phyloP scores from a whole-genome alignment of 1,140 invertebrate species.

The Rhopalosiphum maidis region DNA sequence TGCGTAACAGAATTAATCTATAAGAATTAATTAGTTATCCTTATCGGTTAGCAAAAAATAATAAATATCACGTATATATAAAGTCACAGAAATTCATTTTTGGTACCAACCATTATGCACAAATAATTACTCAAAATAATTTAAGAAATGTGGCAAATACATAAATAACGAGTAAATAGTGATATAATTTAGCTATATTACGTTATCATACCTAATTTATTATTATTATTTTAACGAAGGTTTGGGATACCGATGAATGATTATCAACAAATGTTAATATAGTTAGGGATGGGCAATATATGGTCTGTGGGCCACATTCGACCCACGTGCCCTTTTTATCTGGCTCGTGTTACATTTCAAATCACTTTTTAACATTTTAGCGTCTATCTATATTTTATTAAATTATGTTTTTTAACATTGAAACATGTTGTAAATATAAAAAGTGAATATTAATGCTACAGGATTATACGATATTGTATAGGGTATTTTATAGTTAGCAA shows the following conservation, averaged over 20 bases:
- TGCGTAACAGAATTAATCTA: neutral
- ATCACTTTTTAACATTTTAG: too few relatives aligned
- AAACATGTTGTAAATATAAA: too few relatives aligned
- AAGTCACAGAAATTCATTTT: neutral
- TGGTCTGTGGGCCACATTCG: too few relatives aligned
- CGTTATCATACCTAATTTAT: too few relatives aligned
- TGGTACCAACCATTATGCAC: neutral
- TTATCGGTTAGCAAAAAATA: neutral
- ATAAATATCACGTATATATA: neutral
- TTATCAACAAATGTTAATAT: neutral
- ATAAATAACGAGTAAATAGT: neutral
- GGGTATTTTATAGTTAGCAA: neutral
- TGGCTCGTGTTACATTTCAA: too few relatives aligned
- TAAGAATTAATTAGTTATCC: neutral
- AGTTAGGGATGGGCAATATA: neutral
- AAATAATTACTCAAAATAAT: neutral
- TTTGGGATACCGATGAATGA: neutral
- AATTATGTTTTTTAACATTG: too few relatives aligned
- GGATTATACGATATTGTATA: neutral
- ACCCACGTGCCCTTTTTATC: too few relatives aligned
- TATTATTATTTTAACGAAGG: neutral
- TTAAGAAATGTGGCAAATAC: neutral
- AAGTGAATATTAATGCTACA: neutral
- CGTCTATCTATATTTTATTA: too few relatives aligned
- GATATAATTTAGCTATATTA: neutral